phyloP scores from a whole-genome alignment of 2,113 vertebrate genomes.

The Candoia aspera region DNA sequence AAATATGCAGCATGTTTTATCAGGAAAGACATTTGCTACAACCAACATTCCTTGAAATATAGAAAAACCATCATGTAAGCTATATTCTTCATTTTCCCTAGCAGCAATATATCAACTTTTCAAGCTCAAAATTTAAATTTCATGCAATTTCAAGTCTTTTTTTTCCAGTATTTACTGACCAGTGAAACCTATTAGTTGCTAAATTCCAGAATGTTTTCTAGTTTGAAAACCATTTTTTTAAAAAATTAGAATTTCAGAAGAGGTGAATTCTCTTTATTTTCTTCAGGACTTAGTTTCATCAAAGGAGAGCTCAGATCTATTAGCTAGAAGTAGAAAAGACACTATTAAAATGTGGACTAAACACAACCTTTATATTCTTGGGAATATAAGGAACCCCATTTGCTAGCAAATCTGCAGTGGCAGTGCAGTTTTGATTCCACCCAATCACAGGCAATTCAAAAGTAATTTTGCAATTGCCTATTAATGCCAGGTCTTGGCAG shows the following conservation, averaged over 20 bases:
- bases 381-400: background rate
- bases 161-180: background rate
- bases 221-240: background rate
- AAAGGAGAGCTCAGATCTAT: constrained; percentile 79
- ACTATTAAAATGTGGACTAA: background rate
- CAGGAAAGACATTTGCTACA: background rate
- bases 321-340: constrained; percentile 66
- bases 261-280: constrained; percentile 78
- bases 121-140: background rate
- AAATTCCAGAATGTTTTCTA: background rate
- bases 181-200: background rate
- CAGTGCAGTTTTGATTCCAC: background rate
- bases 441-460: background rate
- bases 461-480: background rate
- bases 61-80: background rate
- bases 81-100: background rate
- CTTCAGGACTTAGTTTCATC: constrained; percentile 74
- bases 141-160: background rate
- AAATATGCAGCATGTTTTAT: constrained; percentile 7
- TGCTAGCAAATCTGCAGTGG: background rate
- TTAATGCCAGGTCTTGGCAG: background rate
- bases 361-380: background rate
- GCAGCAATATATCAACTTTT: background rate
- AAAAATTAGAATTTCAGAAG: constrained; percentile 74
- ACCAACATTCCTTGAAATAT: background rate